These are phyloP conservation scores for Taeniopygia guttata DNA, from an alignment of 2,797 vertebrate species.

Conservation along the genomic window DNA sequence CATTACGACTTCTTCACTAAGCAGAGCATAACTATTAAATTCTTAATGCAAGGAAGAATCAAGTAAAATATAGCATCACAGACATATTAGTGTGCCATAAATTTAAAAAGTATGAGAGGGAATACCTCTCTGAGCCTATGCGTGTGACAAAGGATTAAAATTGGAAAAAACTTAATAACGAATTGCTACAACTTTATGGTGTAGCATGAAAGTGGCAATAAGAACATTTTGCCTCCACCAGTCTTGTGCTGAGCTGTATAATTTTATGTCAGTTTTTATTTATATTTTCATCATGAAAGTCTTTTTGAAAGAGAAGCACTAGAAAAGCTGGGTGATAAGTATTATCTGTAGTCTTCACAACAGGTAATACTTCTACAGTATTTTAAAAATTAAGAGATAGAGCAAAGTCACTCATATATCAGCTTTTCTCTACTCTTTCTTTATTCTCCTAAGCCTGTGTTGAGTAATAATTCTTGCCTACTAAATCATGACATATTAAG, in stretches of 20 bases:
- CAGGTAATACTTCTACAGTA: not conserved
- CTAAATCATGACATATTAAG: slow-evolving; percentile 16
- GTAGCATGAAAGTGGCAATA: slow-evolving; percentile 59
- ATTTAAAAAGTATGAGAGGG: not conserved
- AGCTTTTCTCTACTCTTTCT: not conserved
- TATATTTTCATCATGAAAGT: slow-evolving; percentile 54
- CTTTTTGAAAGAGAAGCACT: not conserved
- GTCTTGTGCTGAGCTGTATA: slow-evolving; percentile 56
- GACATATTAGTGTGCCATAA: not conserved
- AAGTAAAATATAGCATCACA: not conserved
- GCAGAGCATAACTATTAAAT: slow-evolving; percentile 8
- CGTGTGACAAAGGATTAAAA: slow-evolving; percentile 41
- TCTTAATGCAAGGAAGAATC: not conserved
- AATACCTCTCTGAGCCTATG: not conserved
- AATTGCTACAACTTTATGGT: slow-evolving; percentile 15
- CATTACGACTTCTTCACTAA: not conserved
- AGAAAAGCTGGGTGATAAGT: not conserved
- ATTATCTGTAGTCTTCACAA: not conserved
- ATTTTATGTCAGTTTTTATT: slow-evolving; percentile 69
- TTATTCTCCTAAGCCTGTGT: not conserved
- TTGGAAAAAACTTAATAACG: slow-evolving; percentile 59
- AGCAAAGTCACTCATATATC: not conserved
- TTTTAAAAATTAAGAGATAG: slow-evolving; percentile 8
- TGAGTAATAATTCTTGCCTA: slow-evolving; percentile 8
- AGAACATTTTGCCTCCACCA: slow-evolving; percentile 61